Percentiles rank a stretch among this genome's conserved stretches.
phyloP scores from a whole-genome alignment of 2,888 invertebrate genomes.

The Mycogona germanica region DNA sequence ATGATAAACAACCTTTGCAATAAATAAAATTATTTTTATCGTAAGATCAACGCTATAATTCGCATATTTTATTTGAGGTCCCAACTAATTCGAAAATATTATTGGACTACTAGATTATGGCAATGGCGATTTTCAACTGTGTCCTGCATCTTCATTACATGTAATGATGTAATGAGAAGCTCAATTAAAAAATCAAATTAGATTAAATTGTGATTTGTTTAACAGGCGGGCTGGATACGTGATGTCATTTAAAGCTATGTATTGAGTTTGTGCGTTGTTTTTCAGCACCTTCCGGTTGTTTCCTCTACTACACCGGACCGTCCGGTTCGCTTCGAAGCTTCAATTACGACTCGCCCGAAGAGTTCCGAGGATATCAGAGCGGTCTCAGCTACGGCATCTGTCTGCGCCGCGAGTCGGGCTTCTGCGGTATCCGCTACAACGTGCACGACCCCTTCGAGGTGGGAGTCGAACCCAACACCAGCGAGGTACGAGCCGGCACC shows the following conservation, averaged over 20 bases:
- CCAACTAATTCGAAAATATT: no score
- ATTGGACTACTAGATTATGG: no score
- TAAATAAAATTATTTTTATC: no score
- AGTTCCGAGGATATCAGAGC: conserved; percentile 21
- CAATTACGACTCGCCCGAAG: conserved; percentile 24
- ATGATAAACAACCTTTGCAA: no score
- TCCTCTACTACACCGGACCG: conserved; percentile 25
- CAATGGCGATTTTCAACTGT: background rate
- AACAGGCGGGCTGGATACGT: no score
- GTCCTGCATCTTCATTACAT: background rate
- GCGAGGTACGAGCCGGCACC: conserved; percentile 12
- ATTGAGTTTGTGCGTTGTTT: background rate
- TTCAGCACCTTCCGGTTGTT: conserved; percentile 23
- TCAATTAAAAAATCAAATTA: no score
- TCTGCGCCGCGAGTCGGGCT: conserved; percentile 25
- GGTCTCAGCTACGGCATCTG: conserved; percentile 26
- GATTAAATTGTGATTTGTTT: no score
- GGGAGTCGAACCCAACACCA: conserved; percentile 17
- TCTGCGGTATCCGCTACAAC: conserved; percentile 23
- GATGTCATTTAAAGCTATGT: background rate
- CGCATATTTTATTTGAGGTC: no score
- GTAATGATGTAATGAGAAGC: no score
- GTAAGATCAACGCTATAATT: no score
- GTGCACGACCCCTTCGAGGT: conserved; percentile 19
- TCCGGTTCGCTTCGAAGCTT: conserved; percentile 25